phyloP scores from a whole-genome alignment of 2,888 invertebrate species.

The Nasonia oneida region DNA sequence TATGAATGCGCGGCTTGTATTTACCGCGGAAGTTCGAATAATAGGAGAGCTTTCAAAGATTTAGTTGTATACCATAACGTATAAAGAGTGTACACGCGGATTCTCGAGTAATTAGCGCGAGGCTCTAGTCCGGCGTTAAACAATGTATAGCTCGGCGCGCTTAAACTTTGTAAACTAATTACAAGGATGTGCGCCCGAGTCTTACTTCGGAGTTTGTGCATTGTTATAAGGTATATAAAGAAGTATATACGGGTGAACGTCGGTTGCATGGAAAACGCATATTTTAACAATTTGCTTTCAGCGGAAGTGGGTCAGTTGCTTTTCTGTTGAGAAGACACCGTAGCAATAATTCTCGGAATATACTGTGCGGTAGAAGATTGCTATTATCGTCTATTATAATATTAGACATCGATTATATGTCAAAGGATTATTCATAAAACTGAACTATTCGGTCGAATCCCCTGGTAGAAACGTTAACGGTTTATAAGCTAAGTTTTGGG shows the following conservation, averaged over 20 bases:
- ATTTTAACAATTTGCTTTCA: constrained; percentile 8
- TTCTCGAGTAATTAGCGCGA: not conserved
- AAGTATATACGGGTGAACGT: not conserved
- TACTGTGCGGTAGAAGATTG: too few species aligned
- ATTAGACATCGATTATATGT: too few species aligned
- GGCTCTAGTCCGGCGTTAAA: not conserved
- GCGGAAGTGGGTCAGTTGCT: not conserved
- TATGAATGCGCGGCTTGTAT: not conserved
- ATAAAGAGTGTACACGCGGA: not conserved
- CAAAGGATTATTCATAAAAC: too few species aligned
- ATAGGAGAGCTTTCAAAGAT: not conserved
- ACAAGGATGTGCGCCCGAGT: not conserved
- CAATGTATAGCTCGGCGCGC: not conserved
- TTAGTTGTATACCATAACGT: not conserved
- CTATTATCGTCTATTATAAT: too few species aligned
- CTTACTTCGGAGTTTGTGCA: not conserved
- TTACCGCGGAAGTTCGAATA: not conserved
- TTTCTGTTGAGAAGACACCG: not conserved
- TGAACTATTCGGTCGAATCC: too few species aligned
- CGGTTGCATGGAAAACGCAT: not conserved
- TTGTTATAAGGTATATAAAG: not conserved
- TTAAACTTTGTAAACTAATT: not conserved
- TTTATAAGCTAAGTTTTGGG: too few species aligned
- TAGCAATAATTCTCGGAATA: not conserved
- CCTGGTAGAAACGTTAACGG: too few species aligned